Conservation (phyloP, 2,888 invertebrate genomes). For the Drosophila sordidula region DNA sequence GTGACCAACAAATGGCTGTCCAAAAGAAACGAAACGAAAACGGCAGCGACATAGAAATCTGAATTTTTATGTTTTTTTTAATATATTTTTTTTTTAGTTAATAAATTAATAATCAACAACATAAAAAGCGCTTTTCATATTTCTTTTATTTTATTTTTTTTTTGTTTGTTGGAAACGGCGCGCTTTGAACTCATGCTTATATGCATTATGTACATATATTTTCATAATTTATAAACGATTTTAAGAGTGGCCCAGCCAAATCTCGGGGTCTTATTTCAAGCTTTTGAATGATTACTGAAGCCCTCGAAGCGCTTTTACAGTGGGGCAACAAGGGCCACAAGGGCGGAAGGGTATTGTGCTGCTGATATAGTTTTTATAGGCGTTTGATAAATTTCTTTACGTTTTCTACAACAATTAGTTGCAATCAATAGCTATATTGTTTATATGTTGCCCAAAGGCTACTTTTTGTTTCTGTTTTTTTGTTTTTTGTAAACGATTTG, state of each 20-base stretch:
- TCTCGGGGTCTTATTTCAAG: conserved; percentile 61
- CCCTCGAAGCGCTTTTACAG: conserved; percentile 54
- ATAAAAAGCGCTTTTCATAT: conserved; percentile 76
- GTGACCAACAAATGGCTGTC: conserved; percentile 68
- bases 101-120: conserved; percentile 79
- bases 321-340: background rate
- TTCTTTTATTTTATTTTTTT: conserved; percentile 42
- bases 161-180: conserved; percentile 56
- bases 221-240: conserved; percentile 79
- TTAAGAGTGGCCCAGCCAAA: conserved; percentile 50
- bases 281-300: conserved; percentile 71
- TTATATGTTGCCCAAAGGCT: conserved; percentile 50
- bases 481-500: conserved; percentile 18
- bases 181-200: conserved; percentile 70
- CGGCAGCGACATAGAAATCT: conserved; percentile 59
- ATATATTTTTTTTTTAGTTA: conserved; percentile 51
- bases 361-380: conserved; percentile 78
- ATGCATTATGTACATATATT: conserved; percentile 80
- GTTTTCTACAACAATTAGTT: conserved; percentile 75
- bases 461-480: conserved; percentile 5
- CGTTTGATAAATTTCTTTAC: conserved; percentile 76
- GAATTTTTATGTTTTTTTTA: conserved; percentile 42
- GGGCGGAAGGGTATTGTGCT: conserved; percentile 31
- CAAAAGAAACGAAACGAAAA: conserved; percentile 34
- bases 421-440: conserved; percentile 77